Conservation (phyloP, 2,113 vertebrate genomes). For the Aramus guarauna region DNA sequence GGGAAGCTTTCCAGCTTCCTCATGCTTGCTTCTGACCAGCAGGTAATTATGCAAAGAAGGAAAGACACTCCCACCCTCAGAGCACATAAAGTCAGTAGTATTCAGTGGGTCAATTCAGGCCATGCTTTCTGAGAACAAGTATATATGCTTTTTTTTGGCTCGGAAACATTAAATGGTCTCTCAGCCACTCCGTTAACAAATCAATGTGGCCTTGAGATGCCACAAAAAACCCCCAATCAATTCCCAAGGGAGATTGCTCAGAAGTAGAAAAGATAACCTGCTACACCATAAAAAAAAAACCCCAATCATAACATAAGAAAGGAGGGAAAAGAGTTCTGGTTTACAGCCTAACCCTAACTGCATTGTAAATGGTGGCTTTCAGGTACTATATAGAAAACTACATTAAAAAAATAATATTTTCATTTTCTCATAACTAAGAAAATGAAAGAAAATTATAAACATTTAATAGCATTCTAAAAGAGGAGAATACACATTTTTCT, state of each 20-base stretch:
- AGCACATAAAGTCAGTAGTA: neutral
- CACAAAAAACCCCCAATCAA: neutral
- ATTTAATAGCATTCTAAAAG: neutral
- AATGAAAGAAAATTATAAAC: neutral
- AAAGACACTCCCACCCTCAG: neutral
- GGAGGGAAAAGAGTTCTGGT: neutral
- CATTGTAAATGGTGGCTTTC: neutral
- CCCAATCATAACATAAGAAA: neutral
- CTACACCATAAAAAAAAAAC: neutral
- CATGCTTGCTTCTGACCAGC: neutral
- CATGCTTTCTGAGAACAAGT: neutral
- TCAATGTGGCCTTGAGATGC: neutral
- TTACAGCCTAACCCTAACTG: neutral
- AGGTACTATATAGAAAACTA: neutral
- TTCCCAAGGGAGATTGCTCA: neutral
- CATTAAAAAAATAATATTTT: neutral
- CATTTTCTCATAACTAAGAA: neutral
- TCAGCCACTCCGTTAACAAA: neutral
- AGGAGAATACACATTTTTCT: neutral
- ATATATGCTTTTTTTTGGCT: neutral
- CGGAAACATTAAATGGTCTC: neutral
- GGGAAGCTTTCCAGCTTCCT: neutral
- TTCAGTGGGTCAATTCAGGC: neutral
- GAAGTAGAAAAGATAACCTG: neutral
- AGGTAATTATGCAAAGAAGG: neutral